Conservation (phyloP, 2,888 invertebrate genomes). For the Pachydiplax longipennis region DNA sequence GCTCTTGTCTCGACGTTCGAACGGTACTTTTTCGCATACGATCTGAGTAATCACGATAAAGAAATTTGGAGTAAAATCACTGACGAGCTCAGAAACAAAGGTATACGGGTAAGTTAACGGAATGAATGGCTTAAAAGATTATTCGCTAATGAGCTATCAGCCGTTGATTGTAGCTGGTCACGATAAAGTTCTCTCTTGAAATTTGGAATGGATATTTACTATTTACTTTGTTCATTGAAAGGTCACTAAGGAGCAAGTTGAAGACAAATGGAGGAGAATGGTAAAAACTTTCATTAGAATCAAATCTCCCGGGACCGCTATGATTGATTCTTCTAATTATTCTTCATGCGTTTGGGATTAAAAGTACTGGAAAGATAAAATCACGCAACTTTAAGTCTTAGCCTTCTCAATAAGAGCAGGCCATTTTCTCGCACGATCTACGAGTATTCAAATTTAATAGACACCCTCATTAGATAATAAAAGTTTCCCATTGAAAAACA, state of each 20-base stretch:
- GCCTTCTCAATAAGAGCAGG: too few relatives aligned
- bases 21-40: background rate
- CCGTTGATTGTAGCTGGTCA: too few relatives aligned
- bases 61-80: constrained; percentile 1
- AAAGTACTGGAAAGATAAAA: too few relatives aligned
- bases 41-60: background rate
- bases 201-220: background rate
- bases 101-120: background rate
- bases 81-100: background rate
- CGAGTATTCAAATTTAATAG: too few relatives aligned
- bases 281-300: background rate
- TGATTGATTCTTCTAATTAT: background rate
- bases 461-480: too few relatives aligned
- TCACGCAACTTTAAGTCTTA: too few relatives aligned
- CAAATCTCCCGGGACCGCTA: background rate
- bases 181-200: background rate
- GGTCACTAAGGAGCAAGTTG: background rate
- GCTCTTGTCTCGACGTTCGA: background rate
- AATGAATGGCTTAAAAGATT: too few relatives aligned
- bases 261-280: constrained; percentile 14
- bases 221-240: background rate
- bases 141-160: background rate
- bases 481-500: too few relatives aligned
- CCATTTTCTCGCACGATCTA: too few relatives aligned
- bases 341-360: too few relatives aligned